Evolutionary conservation across 92 coral and sea anemone species (phyloP), one percentile per base, ranked within the genome.

Genomic region (Zoanthus solanderi): DNA sequence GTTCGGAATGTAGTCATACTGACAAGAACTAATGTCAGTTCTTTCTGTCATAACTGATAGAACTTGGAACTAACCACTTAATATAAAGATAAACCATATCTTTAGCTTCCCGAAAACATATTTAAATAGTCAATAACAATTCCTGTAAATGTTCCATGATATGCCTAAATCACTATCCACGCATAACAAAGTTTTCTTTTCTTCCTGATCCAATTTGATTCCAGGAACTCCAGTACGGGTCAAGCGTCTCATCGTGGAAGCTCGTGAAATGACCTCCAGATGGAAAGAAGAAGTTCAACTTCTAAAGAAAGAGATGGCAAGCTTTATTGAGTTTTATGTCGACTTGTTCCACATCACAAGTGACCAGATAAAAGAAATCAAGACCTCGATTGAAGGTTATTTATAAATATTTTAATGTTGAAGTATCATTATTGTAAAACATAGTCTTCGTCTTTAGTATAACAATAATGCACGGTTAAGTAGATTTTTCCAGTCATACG

Each of bases 261-360:
- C 79, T 18, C 84, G 78, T 44, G 88, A 89, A 60, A 83, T 83
- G 78, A 34, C 29, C 57, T 73, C 57, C 88, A 89, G 91, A 54
- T 89, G 91, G 91, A 76, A 75, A 54, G 91, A 88, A 60, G 91
- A 89, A 83, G 76, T 76, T 50, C 48, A 44, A 37, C 91, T 89
- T 50, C 32, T 89, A 31, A 83, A 83, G 72, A 83, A 75, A 65
- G 91, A 89, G 73, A 89, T 89, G 91, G 83, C 28, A 10, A 83
- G 83, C 84, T 89, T 89, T 47, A 54, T 83, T n/a, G 10, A 78
- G 68, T 83, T 67, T 60, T 89, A 83, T 69, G 42, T 84, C 29
- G 89, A 84, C 6, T 8, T 83, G 61, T 44, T 34, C 32, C 54
- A 58, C 37, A 67, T 3, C 72, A 79, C 63, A 42, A 60, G 67